Conservation (phyloP, 2,113 vertebrate species). For the Xiphophorus hellerii region DNA sequence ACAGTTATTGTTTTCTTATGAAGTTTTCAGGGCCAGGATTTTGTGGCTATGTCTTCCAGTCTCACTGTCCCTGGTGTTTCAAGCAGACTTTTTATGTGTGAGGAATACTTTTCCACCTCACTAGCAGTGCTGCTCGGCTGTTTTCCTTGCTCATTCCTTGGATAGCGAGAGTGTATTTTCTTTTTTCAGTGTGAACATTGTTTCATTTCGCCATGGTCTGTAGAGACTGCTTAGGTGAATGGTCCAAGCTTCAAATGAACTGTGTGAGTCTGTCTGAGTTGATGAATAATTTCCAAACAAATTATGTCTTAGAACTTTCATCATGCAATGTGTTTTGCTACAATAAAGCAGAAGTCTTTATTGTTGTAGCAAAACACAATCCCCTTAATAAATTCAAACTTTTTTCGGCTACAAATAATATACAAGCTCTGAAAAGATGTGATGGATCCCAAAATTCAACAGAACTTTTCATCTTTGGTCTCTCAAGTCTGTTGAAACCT, state of each 20-base stretch:
- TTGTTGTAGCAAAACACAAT: not conserved
- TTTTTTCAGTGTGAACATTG: constrained; percentile 67
- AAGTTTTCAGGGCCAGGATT: constrained; percentile 38
- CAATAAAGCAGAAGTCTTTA: not conserved
- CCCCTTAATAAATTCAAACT: not conserved
- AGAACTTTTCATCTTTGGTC: not conserved
- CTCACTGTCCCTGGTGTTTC: constrained; percentile 50
- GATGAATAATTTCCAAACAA: not conserved
- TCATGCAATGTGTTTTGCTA: not conserved
- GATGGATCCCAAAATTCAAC: not conserved
- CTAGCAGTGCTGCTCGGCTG: constrained; percentile 42
- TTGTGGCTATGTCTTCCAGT: constrained; percentile 51
- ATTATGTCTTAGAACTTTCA: not conserved
- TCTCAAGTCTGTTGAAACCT: not conserved
- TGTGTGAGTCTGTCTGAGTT: constrained; percentile 2
- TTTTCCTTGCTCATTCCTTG: constrained; percentile 72
- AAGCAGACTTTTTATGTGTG: constrained; percentile 44
- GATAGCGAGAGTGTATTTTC: constrained; percentile 42
- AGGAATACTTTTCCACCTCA: constrained; percentile 66
- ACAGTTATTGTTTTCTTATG: constrained; percentile 56
- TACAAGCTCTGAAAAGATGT: not conserved
- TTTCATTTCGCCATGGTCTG: constrained; percentile 50
- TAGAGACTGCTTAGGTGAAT: constrained; percentile 41
- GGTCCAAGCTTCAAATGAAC: constrained; percentile 33
- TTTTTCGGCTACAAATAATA: not conserved